A percentile compares a stretch with the other conserved stretches of the same genome.
Evolutionary conservation across 2,888 invertebrate species (phyloP).

Genomic region (Gastracanthus pulcherrimus): DNA sequence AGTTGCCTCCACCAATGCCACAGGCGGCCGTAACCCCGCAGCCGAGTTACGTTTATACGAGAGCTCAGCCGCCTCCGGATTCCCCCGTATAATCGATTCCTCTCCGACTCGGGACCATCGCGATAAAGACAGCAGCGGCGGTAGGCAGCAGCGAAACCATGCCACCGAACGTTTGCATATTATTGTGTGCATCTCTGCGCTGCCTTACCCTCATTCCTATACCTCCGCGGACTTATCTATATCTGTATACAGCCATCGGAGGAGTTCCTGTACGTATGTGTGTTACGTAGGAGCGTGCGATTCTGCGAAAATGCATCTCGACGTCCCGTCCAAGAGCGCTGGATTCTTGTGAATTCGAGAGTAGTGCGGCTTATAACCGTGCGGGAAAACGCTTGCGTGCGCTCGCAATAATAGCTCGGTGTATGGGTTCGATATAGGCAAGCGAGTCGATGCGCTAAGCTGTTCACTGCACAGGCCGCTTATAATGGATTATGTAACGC

Average conservation of each 20-base stretch:
- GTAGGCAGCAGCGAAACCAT: too few species aligned
- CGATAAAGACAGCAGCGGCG: too few species aligned
- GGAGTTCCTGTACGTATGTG: too few species aligned
- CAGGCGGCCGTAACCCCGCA: slow-evolving; percentile 20
- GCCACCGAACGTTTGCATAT: background rate
- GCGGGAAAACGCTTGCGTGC: background rate
- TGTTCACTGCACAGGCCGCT: background rate
- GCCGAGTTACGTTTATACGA: background rate
- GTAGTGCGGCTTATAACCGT: background rate
- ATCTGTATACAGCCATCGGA: too few species aligned
- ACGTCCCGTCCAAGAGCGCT: background rate
- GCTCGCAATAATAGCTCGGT: slow-evolving; percentile 10
- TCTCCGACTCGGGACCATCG: background rate
- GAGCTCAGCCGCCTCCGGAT: background rate
- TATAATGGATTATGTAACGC: slow-evolving; percentile 43
- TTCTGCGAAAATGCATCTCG: slow-evolving; percentile 5
- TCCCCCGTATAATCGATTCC: too few species aligned
- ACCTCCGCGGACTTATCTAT: background rate
- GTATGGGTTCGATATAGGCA: background rate
- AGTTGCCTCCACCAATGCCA: background rate
- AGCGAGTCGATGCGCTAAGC: slow-evolving; percentile 7
- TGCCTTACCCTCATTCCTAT: background rate
- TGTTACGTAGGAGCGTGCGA: slow-evolving; percentile 2
- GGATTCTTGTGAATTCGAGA: slow-evolving; percentile 16
- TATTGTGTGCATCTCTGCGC: background rate